Evolutionary conservation across 2,888 invertebrate genomes (phyloP), one percentile per base, ranked within the genome.

Genomic region (Theretra japonica): DNA sequence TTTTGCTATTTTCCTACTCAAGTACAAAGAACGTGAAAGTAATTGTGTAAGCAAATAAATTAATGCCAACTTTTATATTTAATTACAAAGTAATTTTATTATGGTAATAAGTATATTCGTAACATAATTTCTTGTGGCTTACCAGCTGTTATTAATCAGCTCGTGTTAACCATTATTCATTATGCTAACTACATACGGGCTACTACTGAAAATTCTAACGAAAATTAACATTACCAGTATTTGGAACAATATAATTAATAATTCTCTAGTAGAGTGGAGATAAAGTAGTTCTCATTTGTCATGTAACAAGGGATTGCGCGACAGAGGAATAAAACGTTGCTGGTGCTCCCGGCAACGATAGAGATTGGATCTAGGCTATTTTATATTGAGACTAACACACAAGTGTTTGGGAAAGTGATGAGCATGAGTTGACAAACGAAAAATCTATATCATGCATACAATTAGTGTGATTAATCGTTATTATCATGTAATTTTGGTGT

Each of bases 101-200:
- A 53, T 53, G 53, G 5, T 53, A 53, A 53, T 53, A 53, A 7
- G 19, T 53, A 53, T 19, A 53, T 53, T 53, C 19, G 6, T 53
- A n/a, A n/a, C 53, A 53, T 19, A 53, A 53, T 19, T n/a, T 17
- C 17, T 53, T 53, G n/a, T 53, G n/a, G n/a, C n/a, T 17, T n/a
- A n/a, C 53, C n/a, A 53, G 17, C 19, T 53, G n/a, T 53, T 53
- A n/a, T n/a, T 53, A 53, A 53, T 53, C 19, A 53, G n/a, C 19
- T 53, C n/a, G 17, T n/a, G 53, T 53, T 41, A 53, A 19, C 53
- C 53, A 53, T 53, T 53, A 53, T n/a, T 53, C 53, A 53, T 53
- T 53, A 53, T 53, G 53, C 53, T 53, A 53, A 53, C 53, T 19
- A n/a, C 53, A 53, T 53, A 53, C n/a, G 53, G 53, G 53, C n/a